phyloP scores from a whole-genome alignment of 2,113 vertebrate genomes.

The Oncorhynchus clarkii region DNA sequence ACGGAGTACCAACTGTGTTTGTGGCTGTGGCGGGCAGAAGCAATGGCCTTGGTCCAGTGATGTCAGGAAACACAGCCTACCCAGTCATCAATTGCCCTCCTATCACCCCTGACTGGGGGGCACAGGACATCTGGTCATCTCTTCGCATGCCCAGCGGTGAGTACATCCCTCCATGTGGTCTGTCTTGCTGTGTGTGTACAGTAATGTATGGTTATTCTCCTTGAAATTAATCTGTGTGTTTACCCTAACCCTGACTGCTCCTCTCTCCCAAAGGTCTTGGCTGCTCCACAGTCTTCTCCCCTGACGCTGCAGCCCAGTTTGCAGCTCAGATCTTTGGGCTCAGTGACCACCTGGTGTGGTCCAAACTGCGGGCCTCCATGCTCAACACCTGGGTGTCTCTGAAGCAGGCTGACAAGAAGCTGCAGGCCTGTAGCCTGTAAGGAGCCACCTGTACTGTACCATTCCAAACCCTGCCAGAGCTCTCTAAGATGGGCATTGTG shows the following conservation, averaged over 20 bases:
- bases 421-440: conserved; percentile 77
- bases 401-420: conserved; percentile 90
- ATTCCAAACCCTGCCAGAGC: neutral
- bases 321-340: conserved; percentile 93
- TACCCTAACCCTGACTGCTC: neutral
- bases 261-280: conserved; percentile 78
- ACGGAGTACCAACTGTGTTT: conserved; percentile 90
- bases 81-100: conserved; percentile 96
- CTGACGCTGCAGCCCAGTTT: conserved; percentile 90
- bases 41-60: conserved; percentile 93
- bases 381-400: conserved; percentile 93
- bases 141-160: conserved; percentile 95
- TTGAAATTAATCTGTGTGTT: neutral
- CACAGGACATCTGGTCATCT: conserved; percentile 97
- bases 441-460: neutral
- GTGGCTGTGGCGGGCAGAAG: conserved; percentile 95
- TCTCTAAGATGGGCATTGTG: neutral
- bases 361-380: conserved; percentile 84
- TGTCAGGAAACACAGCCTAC: conserved; percentile 93
- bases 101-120: conserved; percentile 92
- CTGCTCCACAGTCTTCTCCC: conserved; percentile 89
- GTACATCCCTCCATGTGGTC: neutral
- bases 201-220: neutral
- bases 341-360: conserved; percentile 89
- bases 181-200: neutral